Evolutionary conservation across 2,113 vertebrate genomes (phyloP).

Genomic region (Vireo altiloquus): DNA sequence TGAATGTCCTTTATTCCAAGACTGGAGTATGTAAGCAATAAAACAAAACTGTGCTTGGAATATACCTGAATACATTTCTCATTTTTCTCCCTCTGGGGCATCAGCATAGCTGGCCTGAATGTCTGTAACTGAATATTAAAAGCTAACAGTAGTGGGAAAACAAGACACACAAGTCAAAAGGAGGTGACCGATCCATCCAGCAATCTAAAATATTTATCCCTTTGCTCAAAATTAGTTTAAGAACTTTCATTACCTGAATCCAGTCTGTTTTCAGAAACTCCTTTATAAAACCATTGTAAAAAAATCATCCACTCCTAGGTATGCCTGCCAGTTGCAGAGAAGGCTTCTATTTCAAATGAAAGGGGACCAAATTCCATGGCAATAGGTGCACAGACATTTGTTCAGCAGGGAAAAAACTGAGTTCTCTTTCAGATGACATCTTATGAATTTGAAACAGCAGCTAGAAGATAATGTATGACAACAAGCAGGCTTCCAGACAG

Average conservation of each 20-base stretch:
- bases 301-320: not conserved
- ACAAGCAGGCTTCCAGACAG: not conserved
- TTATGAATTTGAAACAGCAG: not conserved
- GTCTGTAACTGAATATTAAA: not conserved
- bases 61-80: not conserved
- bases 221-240: not conserved
- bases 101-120: not conserved
- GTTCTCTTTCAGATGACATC: not conserved
- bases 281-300: not conserved
- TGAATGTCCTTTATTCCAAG: not conserved
- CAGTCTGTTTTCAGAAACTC: not conserved
- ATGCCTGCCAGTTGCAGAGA: not conserved
- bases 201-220: not conserved
- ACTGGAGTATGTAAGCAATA: not conserved
- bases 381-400: not conserved
- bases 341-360: not conserved
- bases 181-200: not conserved
- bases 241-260: not conserved
- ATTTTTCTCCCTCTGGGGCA: not conserved
- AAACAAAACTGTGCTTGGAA: not conserved
- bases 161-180: not conserved
- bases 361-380: not conserved
- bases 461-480: not conserved
- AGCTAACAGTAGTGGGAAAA: not conserved
- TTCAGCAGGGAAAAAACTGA: not conserved